Base-by-base conservation (phyloP, 2,797 vertebrate species). In the Nothura maculosa region DNA sequence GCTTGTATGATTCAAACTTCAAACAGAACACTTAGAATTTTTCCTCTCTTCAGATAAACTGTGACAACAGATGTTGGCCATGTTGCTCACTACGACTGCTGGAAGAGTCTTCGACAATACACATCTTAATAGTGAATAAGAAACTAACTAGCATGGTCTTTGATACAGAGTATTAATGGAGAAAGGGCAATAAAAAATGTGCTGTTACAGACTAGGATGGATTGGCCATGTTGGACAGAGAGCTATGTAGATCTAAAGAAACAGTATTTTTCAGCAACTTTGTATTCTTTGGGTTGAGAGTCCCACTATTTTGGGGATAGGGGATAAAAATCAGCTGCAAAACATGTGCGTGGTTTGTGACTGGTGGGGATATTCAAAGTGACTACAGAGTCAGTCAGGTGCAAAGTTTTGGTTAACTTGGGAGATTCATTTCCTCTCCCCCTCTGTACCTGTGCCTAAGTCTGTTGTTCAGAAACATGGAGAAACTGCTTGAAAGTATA, bases 221-320 rank as follows among this genome's bases (percentile, higher is more conserved):
- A 28, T 1, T 40, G 20, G n/a, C 57, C 24, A 9, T 0, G 2
- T n/a, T 52, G 60, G 14, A 34, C 60, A 40, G 52, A 75, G 45
- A 45, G n/a, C 21, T 52, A 36, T 34, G 7, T 62, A n/a, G 22
- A n/a, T 20, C 12, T 67, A 22, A 57, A 63, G 47, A 18, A 70
- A 50, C 15, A 70, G 9, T 27, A 80, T 50, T 74, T 62, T 30
- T 48, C 16, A 84, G 14, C 58, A 70, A 4, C 36, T 76, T 10
- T 42, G 32, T 40, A 9, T 32, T 42, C 20, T 25, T 74, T 64
- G 22, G 9, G 24, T 57, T 84, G 13, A n/a, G 9, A 28, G 6
- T 55, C 58, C 15, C 19, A 0, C 1, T 8, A n/a, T 64, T 60
- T 4, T 0, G 34, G 19, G 22, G 10, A 62, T 11, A 21, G 28